These are phyloP conservation scores for Drosophila atroscutellata DNA, from an alignment of 2,888 invertebrate species.

Conservation along the genomic window DNA sequence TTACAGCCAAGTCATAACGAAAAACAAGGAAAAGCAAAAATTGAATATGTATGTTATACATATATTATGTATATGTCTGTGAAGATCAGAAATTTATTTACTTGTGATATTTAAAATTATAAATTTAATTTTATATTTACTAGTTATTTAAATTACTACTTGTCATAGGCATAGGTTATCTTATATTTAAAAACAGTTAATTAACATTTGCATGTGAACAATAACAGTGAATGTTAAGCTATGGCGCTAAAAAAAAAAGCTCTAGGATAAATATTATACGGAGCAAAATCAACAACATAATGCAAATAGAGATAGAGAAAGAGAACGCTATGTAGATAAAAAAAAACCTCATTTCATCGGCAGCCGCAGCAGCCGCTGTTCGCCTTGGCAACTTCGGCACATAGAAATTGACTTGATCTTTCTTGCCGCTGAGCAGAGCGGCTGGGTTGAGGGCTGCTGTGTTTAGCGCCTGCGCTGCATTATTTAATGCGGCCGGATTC, in stretches of 20 bases:
- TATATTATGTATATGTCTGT: neutral
- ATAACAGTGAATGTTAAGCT: neutral
- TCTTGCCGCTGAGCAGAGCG: slow-evolving; percentile 77
- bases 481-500: slow-evolving; percentile 79
- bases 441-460: slow-evolving; percentile 80
- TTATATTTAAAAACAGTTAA: neutral
- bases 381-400: slow-evolving; percentile 80
- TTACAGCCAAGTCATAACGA: neutral
- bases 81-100: neutral
- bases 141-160: neutral
- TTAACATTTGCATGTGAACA: slow-evolving; percentile 1
- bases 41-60: neutral
- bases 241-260: neutral
- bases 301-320: neutral
- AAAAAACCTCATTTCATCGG: slow-evolving; percentile 81
- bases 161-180: neutral
- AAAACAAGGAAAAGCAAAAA: neutral
- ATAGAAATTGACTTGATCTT: slow-evolving; percentile 82
- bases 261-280: neutral
- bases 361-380: slow-evolving; percentile 55
- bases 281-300: slow-evolving; percentile 1
- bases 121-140: neutral
- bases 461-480: slow-evolving; percentile 79
- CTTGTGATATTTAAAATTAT: neutral
- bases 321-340: neutral